A percentile compares a stretch with the other conserved stretches of the same genome.
Conservation (phyloP, 2,797 vertebrate genomes). For the Sebastes dallii region DNA sequence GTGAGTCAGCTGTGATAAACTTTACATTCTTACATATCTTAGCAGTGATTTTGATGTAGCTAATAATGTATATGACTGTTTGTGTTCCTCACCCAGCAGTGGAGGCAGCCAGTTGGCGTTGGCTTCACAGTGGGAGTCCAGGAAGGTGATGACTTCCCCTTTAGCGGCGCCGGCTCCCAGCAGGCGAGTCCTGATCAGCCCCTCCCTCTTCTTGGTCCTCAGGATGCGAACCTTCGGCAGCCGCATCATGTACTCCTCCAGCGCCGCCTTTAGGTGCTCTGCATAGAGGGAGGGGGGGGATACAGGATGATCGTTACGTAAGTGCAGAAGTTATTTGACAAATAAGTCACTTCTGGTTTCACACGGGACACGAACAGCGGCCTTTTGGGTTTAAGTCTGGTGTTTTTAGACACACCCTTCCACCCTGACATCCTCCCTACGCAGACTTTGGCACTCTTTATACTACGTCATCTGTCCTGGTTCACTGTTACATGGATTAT, state of each 20-base stretch:
- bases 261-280: constrained; percentile 92
- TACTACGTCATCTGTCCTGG: too few species aligned
- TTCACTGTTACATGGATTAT: not conserved
- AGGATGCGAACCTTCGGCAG: constrained; percentile 92
- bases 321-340: too few species aligned
- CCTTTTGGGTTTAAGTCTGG: too few species aligned
- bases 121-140: constrained; percentile 97
- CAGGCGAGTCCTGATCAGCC: constrained; percentile 94
- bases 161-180: constrained; percentile 88
- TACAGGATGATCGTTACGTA: too few species aligned
- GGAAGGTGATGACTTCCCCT: constrained; percentile 95
- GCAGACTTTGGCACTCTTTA: too few species aligned
- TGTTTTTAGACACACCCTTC: too few species aligned
- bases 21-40: not conserved
- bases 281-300: not conserved
- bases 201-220: constrained; percentile 93
- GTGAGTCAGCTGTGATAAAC: not conserved
- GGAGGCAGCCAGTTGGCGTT: constrained; percentile 98
- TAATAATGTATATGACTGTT: not conserved
- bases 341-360: too few species aligned
- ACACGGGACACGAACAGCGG: too few species aligned
- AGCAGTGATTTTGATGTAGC: not conserved
- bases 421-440: rapidly evolving
- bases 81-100: constrained; percentile 85
- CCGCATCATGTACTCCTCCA: constrained; percentile 93